A percentile compares a stretch with the other conserved stretches of the same genome.
Evolutionary conservation across 2,113 vertebrate species (phyloP).

Genomic region (Prochilodus magdalenae): DNA sequence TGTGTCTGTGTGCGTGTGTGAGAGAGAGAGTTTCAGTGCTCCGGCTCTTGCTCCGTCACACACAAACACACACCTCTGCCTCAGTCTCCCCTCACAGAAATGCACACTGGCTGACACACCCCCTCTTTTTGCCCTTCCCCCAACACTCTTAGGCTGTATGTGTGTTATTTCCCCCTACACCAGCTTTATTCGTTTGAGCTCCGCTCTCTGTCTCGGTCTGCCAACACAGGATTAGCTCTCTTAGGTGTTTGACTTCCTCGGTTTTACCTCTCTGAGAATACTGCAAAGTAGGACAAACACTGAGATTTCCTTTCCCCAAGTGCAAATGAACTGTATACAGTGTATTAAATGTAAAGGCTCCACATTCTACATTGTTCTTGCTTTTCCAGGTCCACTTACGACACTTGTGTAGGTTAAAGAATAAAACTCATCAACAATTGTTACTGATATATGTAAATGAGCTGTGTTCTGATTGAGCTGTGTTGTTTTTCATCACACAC

Average conservation of each 20-base stretch:
- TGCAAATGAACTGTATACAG: neutral
- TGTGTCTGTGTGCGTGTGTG: slow-evolving; percentile 28
- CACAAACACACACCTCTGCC: slow-evolving; percentile 22
- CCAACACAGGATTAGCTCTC: slow-evolving; percentile 48
- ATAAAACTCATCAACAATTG: no score
- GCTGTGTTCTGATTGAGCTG: no score
- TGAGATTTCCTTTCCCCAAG: neutral
- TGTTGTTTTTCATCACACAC: no score
- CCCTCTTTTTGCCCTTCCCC: slow-evolving; percentile 42
- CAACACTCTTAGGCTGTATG: neutral
- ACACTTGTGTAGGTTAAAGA: no score
- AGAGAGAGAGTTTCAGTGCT: slow-evolving; percentile 40
- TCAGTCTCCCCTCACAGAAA: slow-evolving; percentile 33
- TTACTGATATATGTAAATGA: no score
- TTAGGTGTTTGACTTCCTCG: slow-evolving; percentile 42
- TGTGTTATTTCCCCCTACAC: slow-evolving; percentile 30
- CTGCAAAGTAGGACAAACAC: neutral
- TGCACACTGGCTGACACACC: slow-evolving; percentile 44
- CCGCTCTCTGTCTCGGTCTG: slow-evolving; percentile 15
- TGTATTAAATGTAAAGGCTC: no score
- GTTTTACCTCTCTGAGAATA: slow-evolving; percentile 31
- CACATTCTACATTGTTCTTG: no score
- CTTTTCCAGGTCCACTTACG: no score
- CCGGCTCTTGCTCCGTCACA: slow-evolving; percentile 12
- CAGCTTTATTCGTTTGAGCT: slow-evolving; percentile 33